phyloP scores from a whole-genome alignment of 2,113 vertebrate species.

The Albula goreensis region DNA sequence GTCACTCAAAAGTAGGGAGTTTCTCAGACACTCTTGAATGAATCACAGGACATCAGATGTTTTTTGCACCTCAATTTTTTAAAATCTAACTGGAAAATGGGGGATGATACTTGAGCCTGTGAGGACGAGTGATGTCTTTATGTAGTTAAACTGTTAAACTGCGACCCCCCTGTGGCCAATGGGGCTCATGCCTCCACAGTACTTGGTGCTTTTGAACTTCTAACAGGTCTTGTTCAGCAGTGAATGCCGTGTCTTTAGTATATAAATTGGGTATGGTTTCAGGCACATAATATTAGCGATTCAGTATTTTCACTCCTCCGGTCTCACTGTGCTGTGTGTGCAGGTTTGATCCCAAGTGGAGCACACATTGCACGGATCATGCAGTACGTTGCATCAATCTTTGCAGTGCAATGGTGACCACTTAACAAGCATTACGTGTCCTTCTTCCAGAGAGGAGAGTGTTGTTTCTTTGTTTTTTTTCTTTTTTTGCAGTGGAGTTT shows the following conservation, averaged over 20 bases:
- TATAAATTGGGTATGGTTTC: neutral
- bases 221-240: neutral
- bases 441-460: neutral
- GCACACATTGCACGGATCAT: neutral
- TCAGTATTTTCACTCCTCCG: neutral
- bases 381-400: neutral
- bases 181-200: neutral
- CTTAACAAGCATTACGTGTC: neutral
- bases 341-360: neutral
- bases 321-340: neutral
- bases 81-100: neutral
- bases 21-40: neutral
- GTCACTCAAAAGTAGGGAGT: neutral
- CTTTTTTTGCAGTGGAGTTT: neutral
- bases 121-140: neutral
- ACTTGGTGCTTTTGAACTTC: neutral
- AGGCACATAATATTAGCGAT: neutral
- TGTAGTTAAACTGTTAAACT: neutral
- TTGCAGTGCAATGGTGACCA: neutral
- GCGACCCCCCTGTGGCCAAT: neutral
- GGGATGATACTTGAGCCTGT: neutral
- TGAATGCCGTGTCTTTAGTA: neutral
- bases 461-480: neutral
- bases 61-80: neutral
- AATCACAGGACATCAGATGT: neutral